These are phyloP conservation scores for Nomada hirtipes DNA, from an alignment of 2,888 invertebrate genomes.

Conservation along the genomic window DNA sequence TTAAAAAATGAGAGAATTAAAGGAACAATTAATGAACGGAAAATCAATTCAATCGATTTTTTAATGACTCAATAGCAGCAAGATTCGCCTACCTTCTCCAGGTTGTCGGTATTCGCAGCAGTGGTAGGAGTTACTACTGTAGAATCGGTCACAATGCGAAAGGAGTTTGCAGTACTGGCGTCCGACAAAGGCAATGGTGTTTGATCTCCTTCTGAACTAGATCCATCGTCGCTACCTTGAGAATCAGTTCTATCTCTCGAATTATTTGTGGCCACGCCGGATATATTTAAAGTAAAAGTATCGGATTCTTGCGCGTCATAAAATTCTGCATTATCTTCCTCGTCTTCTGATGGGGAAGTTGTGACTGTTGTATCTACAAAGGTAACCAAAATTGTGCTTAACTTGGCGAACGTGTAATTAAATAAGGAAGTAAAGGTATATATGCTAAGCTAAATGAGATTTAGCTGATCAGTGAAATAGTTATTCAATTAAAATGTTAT, in stretches of 20 bases:
- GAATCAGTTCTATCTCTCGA: slow-evolving; percentile 80
- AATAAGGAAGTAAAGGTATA: slow-evolving; percentile 18
- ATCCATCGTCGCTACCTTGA: slow-evolving; percentile 83
- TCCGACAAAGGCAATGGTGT: slow-evolving; percentile 77
- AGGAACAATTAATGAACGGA: no score
- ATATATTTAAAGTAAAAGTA: slow-evolving; percentile 81
- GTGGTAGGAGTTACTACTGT: slow-evolving; percentile 68
- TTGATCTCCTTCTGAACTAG: slow-evolving; percentile 83
- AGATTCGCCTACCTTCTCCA: slow-evolving; percentile 70
- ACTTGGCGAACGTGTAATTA: background rate
- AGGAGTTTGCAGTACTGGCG: slow-evolving; percentile 74
- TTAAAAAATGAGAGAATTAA: slow-evolving; percentile 11
- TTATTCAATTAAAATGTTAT: slow-evolving; percentile 50
- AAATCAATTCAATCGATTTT: background rate
- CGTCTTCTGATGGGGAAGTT: slow-evolving; percentile 86
- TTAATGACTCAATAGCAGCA: background rate
- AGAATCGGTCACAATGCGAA: slow-evolving; percentile 79
- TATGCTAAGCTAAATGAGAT: slow-evolving; percentile 46
- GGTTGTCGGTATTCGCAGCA: slow-evolving; percentile 67
- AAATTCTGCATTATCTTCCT: slow-evolving; percentile 86
- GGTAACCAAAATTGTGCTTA: slow-evolving; percentile 14
- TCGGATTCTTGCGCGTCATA: slow-evolving; percentile 87
- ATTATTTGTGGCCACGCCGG: slow-evolving; percentile 74
- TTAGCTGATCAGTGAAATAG: slow-evolving; percentile 30
- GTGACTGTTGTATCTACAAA: slow-evolving; percentile 80